phyloP scores from a whole-genome alignment of 2,797 vertebrate genomes.

The Cirrhinus mrigala region DNA sequence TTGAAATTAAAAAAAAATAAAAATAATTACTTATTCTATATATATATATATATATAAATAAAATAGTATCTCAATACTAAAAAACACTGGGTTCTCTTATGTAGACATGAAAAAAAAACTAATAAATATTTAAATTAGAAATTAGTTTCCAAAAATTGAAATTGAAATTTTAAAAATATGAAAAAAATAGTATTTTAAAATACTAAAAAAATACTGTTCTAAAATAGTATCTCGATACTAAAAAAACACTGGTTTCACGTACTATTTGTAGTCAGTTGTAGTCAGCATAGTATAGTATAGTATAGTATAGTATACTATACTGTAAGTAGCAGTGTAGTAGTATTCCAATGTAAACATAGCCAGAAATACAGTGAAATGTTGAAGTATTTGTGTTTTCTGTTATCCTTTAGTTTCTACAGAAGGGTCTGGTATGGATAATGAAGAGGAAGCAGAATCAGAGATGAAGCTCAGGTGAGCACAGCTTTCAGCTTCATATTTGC shows the following conservation, averaged over 20 bases:
- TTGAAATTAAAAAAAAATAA: no score
- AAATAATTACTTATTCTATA: no score
- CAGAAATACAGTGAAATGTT: neutral
- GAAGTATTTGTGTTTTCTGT: constrained; percentile 51
- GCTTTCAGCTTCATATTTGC: neutral
- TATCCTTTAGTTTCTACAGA: constrained; percentile 73
- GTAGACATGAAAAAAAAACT: no score
- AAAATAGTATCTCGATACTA: neutral
- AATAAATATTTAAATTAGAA: no score
- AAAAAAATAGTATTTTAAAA: no score
- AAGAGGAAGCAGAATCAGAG: constrained; percentile 75
- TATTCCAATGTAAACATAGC: constrained; percentile 40
- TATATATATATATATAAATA: no score
- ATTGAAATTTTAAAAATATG: no score
- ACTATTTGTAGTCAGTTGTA: neutral
- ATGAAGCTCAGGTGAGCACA: constrained; percentile 81
- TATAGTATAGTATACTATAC: neutral
- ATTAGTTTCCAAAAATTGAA: no score
- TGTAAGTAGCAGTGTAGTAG: neutral
- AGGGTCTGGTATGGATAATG: constrained; percentile 74
- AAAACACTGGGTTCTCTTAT: no score
- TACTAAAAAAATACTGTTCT: no score
- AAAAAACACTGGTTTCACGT: neutral
- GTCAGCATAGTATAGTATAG: neutral
- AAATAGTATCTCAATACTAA: no score